Conservation (phyloP, 2,797 vertebrate species). For the Chiloscyllium punctatum region DNA sequence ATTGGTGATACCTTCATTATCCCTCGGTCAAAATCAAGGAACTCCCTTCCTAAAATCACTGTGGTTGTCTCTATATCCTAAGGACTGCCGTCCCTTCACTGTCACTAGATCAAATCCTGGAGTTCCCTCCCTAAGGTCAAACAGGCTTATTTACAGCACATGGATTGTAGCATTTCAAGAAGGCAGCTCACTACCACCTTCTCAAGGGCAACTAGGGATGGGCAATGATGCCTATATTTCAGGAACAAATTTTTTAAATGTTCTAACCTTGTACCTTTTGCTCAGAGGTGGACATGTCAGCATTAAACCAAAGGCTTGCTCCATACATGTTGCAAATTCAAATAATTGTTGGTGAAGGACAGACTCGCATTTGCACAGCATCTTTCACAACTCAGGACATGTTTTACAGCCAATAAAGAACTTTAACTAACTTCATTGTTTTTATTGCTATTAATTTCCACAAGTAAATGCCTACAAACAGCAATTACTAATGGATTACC, state of each 20-base stretch:
- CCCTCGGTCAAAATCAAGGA: too few relatives aligned
- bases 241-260: background rate
- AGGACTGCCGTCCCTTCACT: too few relatives aligned
- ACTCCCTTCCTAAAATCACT: too few relatives aligned
- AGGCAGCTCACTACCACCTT: too few relatives aligned
- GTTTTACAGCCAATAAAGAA: background rate
- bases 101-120: too few relatives aligned
- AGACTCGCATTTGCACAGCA: background rate
- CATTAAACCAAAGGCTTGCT: background rate
- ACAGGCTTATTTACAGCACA: too few relatives aligned
- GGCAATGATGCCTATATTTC: too few relatives aligned
- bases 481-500: background rate
- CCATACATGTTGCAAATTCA: background rate
- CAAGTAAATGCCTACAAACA: background rate
- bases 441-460: background rate
- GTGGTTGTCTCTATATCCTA: too few relatives aligned
- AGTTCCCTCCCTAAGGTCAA: too few relatives aligned
- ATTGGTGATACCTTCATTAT: too few relatives aligned
- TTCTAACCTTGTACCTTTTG: background rate
- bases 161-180: too few relatives aligned
- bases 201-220: too few relatives aligned
- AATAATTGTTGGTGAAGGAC: background rate
- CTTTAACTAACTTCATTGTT: background rate
- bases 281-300: background rate
- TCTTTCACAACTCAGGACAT: background rate